These are phyloP conservation scores for Clupea harengus DNA, from an alignment of 2,113 vertebrate species.

Conservation along the genomic window DNA sequence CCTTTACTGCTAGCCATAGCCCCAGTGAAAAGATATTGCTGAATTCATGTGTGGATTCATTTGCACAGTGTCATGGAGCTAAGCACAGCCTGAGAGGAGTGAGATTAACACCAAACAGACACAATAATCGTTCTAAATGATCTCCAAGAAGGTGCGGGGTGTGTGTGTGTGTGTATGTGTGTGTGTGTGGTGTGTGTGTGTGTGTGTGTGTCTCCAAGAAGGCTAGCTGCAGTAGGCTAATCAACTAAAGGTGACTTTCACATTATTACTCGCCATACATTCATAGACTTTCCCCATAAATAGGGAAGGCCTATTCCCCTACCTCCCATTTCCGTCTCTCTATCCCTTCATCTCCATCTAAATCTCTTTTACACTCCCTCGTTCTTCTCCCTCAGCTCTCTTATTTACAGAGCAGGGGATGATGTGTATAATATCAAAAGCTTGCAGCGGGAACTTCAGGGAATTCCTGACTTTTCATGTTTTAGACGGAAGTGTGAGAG, in stretches of 20 bases:
- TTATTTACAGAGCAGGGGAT: constrained; percentile 64
- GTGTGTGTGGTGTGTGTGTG: too few species aligned
- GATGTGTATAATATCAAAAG: constrained; percentile 63
- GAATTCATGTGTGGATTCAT: neutral
- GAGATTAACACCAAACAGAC: neutral
- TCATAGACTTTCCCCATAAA: neutral
- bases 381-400: constrained; percentile 48
- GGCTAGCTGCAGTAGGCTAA: neutral
- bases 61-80: neutral
- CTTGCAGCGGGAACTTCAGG: constrained; percentile 44
- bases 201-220: too few species aligned
- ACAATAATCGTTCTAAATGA: neutral
- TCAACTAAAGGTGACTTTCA: constrained; percentile 7
- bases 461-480: constrained; percentile 63
- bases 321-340: neutral
- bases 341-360: constrained; percentile 4
- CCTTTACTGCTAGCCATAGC: neutral
- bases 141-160: too few species aligned
- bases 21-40: neutral
- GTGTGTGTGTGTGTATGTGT: too few species aligned
- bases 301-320: neutral
- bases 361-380: constrained; percentile 9
- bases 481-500: constrained; percentile 51
- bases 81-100: neutral
- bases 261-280: neutral